Evolutionary conservation across 2,888 invertebrate species (phyloP), one percentile per base, ranked within the genome.

Genomic region (Mimumesa dahlbomi): DNA sequence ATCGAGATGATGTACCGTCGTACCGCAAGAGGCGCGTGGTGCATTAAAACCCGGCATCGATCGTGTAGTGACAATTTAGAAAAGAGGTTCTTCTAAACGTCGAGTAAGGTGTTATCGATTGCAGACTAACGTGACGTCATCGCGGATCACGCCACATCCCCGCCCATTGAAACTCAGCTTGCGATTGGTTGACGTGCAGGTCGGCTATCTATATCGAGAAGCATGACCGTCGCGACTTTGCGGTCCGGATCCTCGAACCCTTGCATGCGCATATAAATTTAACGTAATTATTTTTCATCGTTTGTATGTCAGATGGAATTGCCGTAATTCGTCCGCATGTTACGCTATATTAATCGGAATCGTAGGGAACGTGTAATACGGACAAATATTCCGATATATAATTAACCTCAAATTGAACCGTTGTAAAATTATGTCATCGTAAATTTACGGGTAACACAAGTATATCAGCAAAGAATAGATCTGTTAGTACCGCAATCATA

Each of bases 111-210:
- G 69, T 73, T 79, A 80, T 80, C 80, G 80, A 80, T 80, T 68
- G 77, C 53, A 36, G 69, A 69, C 65, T 50, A 61, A 49, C 21
- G 77, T 87, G 88, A 88, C 89, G 89, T 88, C 87, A 89, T 73
- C 81, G 66, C 75, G 85, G 86, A 89, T 89, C 89, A 89, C 89
- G 89, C 89, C 89, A 89, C 87, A 83, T 87, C 86, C 86, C 88
- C 87, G 84, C 88, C 85, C 79, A 79, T 64, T 58, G 64, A 68
- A 73, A 62, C 61, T 56, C 52, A 67, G 38, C 48, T 58, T 73
- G 53, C 71, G 75, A 89, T 89, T 89, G 89, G 89, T 84, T 83
- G 82, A 82, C 82, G 82, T 77, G 77, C 71, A 72, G 64, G 75
- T 78, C 75, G 74, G 78, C 77, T 66, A 62, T 79, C 79, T 77